phyloP scores from a whole-genome alignment of 2,888 invertebrate species.

The Lepeophtheirus nordmannii region DNA sequence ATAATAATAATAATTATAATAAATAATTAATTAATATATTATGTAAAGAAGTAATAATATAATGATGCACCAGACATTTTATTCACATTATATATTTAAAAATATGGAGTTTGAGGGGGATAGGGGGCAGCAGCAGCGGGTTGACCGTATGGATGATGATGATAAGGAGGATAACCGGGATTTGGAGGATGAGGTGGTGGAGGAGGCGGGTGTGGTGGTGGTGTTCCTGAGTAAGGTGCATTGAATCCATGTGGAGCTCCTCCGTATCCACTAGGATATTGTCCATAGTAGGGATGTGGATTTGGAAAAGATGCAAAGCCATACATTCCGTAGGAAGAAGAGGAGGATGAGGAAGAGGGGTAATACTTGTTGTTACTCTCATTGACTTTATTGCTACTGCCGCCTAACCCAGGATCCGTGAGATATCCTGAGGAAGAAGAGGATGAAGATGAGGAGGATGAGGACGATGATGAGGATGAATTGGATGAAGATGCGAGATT shows the following conservation, averaged over 20 bases:
- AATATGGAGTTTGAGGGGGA: conserved; percentile 31
- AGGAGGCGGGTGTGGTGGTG: background rate
- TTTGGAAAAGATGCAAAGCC: background rate
- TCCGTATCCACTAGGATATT: conserved; percentile 30
- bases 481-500: conserved; percentile 24
- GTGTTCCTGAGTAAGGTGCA: background rate
- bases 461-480: conserved; percentile 28
- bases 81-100: conserved; percentile 28
- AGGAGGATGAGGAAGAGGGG: background rate
- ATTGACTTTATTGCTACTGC: background rate
- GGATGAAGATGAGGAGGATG: conserved; percentile 23
- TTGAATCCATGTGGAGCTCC: background rate
- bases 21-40: conserved; percentile 1
- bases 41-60: background rate
- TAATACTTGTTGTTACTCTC: background rate
- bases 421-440: background rate
- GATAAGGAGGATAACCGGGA: conserved; percentile 48
- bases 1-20: background rate
- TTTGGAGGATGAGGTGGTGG: conserved; percentile 37
- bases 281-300: conserved; percentile 31
- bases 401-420: background rate
- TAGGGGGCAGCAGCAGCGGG: background rate
- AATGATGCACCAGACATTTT: background rate
- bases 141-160: conserved; percentile 30
- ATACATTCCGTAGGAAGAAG: conserved; percentile 9